phyloP scores from a whole-genome alignment of 2,113 vertebrate genomes.

The Hemibagrus wyckioides region DNA sequence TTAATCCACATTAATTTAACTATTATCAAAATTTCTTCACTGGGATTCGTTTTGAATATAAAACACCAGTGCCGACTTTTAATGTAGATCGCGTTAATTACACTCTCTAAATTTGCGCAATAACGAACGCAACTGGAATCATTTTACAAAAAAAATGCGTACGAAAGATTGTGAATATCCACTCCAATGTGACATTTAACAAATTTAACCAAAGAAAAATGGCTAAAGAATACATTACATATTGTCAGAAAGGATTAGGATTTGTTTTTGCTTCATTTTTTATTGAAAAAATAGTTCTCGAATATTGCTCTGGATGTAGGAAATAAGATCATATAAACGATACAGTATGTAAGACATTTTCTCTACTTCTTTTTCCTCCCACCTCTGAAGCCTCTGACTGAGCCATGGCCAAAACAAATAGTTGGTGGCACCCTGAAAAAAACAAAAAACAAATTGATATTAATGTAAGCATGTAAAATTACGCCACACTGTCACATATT shows the following conservation, averaged over 20 bases:
- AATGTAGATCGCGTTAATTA: neutral
- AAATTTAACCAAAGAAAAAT: neutral
- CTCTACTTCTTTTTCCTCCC: conserved; percentile 75
- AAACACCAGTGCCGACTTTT: neutral
- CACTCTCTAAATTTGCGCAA: neutral
- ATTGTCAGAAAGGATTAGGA: neutral
- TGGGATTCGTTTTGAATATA: neutral
- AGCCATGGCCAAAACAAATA: conserved; percentile 84
- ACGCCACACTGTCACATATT: neutral
- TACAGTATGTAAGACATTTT: conserved; percentile 4
- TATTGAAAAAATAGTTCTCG: conserved; percentile 30
- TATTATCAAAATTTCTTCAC: neutral
- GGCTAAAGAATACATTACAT: neutral
- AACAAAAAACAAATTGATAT: conserved; percentile 22
- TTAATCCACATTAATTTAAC: neutral
- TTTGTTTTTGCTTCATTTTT: conserved; percentile 29
- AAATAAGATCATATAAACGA: neutral
- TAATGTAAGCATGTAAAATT: neutral
- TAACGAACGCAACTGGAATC: neutral
- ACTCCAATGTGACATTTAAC: neutral
- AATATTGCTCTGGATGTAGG: neutral
- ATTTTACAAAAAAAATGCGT: neutral
- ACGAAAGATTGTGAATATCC: neutral
- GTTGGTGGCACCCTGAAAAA: conserved; percentile 77
- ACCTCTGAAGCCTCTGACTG: conserved; percentile 81